Evolutionary conservation across 1,140 invertebrate genomes (phyloP).

Genomic region (Akabosia matsudoensis): DNA sequence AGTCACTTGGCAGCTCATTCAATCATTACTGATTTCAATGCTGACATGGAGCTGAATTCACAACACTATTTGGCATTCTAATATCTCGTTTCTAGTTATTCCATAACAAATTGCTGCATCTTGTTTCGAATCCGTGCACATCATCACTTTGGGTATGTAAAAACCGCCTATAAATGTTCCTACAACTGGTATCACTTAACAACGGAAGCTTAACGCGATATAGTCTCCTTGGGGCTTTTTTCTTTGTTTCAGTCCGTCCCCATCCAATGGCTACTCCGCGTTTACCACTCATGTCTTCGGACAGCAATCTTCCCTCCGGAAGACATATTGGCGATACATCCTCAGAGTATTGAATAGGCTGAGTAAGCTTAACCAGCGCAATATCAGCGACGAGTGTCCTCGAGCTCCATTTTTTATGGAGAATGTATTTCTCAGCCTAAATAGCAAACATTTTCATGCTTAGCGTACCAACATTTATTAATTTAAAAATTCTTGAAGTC

Average conservation of each 20-base stretch:
- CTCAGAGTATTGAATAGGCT: constrained; percentile 35
- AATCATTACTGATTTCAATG: no score
- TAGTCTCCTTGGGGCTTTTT: constrained; percentile 36
- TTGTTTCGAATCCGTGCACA: constrained; percentile 42
- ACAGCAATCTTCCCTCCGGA: constrained; percentile 28
- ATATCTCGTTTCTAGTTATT: constrained; percentile 10
- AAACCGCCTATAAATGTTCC: constrained; percentile 32
- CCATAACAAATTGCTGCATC: constrained; percentile 31
- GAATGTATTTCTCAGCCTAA: constrained; percentile 44
- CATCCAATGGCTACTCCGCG: constrained; percentile 43
- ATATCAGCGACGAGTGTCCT: constrained; percentile 39
- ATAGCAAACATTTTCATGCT: no score
- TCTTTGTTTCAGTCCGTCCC: constrained; percentile 35
- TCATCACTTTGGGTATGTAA: constrained; percentile 38
- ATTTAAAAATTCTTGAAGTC: no score
- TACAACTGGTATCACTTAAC: constrained; percentile 30
- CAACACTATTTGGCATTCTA: no score
- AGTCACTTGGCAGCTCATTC: background rate
- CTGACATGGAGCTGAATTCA: no score
- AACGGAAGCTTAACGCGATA: constrained; percentile 41
- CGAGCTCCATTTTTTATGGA: constrained; percentile 42
- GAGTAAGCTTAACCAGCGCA: constrained; percentile 41
- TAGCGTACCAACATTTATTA: no score
- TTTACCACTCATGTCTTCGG: constrained; percentile 33
- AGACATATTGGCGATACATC: constrained; percentile 45